These are phyloP conservation scores for Balanococcus diminutus DNA, from an alignment of 2,888 invertebrate species.

Conservation along the genomic window DNA sequence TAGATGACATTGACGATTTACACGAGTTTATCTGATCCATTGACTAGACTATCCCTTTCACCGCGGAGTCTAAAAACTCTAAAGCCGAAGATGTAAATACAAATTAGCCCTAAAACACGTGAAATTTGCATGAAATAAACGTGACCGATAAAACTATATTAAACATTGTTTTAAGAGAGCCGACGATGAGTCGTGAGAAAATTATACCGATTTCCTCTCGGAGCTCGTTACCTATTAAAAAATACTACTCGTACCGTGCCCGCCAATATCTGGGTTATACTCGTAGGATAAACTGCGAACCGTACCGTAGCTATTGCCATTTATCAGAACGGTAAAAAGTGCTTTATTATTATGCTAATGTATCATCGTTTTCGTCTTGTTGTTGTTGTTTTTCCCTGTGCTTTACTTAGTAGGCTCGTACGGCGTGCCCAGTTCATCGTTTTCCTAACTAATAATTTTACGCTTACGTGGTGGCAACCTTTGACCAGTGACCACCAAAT, in stretches of 20 bases:
- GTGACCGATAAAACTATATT: not conserved
- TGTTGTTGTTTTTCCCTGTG: not conserved
- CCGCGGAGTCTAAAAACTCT: not conserved
- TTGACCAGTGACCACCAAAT: not conserved
- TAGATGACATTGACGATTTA: conserved; percentile 24
- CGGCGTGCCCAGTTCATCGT: not conserved
- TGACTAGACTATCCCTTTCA: not conserved
- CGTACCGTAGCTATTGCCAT: conserved; percentile 31
- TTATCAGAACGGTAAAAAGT: conserved; percentile 33
- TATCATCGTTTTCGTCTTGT: conserved; percentile 38
- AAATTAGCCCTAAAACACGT: conserved; percentile 29
- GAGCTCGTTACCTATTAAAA: conserved; percentile 34
- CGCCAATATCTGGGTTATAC: conserved; percentile 28
- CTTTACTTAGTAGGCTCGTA: not conserved
- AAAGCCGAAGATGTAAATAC: not conserved
- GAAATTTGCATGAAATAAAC: not conserved
- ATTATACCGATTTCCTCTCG: conserved; percentile 31
- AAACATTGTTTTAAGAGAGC: conserved; percentile 17
- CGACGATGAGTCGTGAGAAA: conserved; percentile 40
- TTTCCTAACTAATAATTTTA: not conserved
- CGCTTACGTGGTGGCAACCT: not conserved
- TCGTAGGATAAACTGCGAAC: conserved; percentile 32
- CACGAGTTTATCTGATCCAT: not conserved
- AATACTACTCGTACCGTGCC: too few species aligned
- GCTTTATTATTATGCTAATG: conserved; percentile 40